Conservation (phyloP, 2,113 vertebrate species). For the Andinoacara biseriatus region DNA sequence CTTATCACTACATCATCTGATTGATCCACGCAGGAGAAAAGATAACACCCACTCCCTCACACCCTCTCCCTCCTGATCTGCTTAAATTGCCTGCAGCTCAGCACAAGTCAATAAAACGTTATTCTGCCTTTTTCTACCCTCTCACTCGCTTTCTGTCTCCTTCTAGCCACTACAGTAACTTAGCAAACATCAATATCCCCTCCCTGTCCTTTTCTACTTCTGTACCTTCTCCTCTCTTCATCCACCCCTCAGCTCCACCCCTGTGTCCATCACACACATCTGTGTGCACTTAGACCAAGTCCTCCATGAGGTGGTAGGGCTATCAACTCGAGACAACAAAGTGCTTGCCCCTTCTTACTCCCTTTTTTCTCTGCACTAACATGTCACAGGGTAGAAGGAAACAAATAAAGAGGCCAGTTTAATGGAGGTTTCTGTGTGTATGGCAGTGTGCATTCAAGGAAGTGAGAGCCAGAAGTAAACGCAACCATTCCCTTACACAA, state of each 20-base stretch:
- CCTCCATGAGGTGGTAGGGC: background rate
- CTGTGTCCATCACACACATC: background rate
- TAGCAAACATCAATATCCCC: constrained; percentile 51
- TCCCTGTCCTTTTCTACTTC: constrained; percentile 11
- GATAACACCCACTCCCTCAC: constrained; percentile 49
- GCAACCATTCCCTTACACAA: constrained; percentile 65
- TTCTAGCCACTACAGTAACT: constrained; percentile 39
- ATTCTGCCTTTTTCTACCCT: constrained; percentile 49
- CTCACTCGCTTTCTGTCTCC: constrained; percentile 42
- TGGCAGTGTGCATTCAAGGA: background rate
- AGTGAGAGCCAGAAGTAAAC: constrained; percentile 43
- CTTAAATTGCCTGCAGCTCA: constrained; percentile 68
- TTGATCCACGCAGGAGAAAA: constrained; percentile 73
- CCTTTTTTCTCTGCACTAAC: background rate
- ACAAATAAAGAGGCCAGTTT: constrained; percentile 1
- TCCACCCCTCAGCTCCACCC: constrained; percentile 1
- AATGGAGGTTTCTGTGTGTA: constrained; percentile 19
- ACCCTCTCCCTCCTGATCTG: constrained; percentile 36
- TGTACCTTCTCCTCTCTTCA: constrained; percentile 10
- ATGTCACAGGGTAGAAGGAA: constrained; percentile 22
- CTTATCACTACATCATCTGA: constrained; percentile 78
- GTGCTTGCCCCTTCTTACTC: background rate
- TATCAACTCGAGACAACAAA: constrained; percentile 48
- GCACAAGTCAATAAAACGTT: constrained; percentile 66
- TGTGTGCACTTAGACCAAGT: constrained; percentile 17